These are phyloP conservation scores for Eurosta solidaginis DNA, from an alignment of 1,140 invertebrate genomes.

Conservation along the genomic window DNA sequence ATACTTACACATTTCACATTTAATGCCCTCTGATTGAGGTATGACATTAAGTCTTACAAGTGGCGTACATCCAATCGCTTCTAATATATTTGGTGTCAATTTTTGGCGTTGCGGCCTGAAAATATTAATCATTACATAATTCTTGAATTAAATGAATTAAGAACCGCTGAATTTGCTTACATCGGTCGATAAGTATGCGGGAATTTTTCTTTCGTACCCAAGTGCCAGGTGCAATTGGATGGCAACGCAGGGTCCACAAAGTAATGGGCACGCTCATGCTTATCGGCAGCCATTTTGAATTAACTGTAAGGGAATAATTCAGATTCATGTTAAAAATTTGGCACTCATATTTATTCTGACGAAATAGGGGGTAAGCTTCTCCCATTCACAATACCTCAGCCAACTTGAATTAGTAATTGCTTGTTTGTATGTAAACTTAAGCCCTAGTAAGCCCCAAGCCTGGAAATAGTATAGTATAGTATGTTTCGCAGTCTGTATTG, in stretches of 20 bases:
- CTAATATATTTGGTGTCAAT: slow-evolving; percentile 72
- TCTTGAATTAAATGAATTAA: neutral
- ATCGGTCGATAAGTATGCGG: slow-evolving; percentile 59
- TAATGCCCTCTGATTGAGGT: slow-evolving; percentile 77
- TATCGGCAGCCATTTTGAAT: slow-evolving; percentile 44
- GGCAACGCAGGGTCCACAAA: slow-evolving; percentile 66
- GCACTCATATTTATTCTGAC: too few species aligned
- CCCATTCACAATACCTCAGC: too few species aligned
- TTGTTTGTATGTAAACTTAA: too few species aligned
- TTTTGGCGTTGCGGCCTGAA: slow-evolving; percentile 42
- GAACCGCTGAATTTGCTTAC: slow-evolving; percentile 48
- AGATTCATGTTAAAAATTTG: too few species aligned
- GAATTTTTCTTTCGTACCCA: slow-evolving; percentile 55
- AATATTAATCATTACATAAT: slow-evolving; percentile 27
- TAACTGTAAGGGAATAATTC: too few species aligned
- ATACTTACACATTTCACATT: slow-evolving; percentile 95
- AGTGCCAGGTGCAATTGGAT: slow-evolving; percentile 70
- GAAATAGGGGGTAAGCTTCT: too few species aligned
- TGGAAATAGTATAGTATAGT: too few species aligned
- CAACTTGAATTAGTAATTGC: too few species aligned
- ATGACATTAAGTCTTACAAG: slow-evolving; percentile 87
- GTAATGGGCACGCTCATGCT: slow-evolving; percentile 57
- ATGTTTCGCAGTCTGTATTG: too few species aligned
- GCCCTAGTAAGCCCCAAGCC: too few species aligned
- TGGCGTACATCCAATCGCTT: slow-evolving; percentile 91